Evolutionary conservation across 2,888 invertebrate genomes (phyloP), one percentile per base, ranked within the genome.

Genomic region (Caprella mutica): DNA sequence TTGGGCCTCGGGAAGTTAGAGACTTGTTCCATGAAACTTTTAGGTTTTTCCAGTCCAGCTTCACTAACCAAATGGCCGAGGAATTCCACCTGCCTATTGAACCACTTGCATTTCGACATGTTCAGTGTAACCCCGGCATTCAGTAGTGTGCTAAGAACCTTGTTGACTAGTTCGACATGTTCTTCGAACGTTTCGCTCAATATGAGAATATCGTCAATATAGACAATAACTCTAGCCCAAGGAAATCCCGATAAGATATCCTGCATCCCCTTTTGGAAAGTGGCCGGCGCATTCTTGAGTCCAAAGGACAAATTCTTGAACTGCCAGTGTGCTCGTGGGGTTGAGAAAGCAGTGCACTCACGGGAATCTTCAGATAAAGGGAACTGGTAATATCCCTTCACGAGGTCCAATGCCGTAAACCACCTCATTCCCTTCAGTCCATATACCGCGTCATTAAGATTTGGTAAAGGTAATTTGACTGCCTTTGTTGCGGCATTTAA

Each of bases 361-460:
- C 21, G 21, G 23, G 24, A 24, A 12, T 43, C 14, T 5, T 43
- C 43, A 43, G 21, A 23, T 21, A 21, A 26, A 9, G 40, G 40
- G 40, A 40, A 19, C 21, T 40, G 40, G n/a, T 40, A 40, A 40
- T 19, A 40, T 5, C 43, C 23, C 5, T 26, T 14, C 23, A 43
- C 50, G 2, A 50, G 26, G 21, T 50, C 50, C 29, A 50, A 17
- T 29, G 26, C 33, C 12, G 50, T 50, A n/a, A 50, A 50, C 6
- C 27, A 30, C 19, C 33, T 50, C 12, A 50, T 33, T n/a, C 50
- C 50, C 21, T 30, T 29, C 4, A 50, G 50, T 2, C 50, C 50
- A 50, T 33, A 50, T n/a, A 50, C 50, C n/a, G 50, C 29, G 33
- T 50, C 29, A n/a, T 17, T 4, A 17, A 30, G 5, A 21, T 50